phyloP scores from a whole-genome alignment of 1,140 invertebrate genomes.

The Coboldia fuscipes region DNA sequence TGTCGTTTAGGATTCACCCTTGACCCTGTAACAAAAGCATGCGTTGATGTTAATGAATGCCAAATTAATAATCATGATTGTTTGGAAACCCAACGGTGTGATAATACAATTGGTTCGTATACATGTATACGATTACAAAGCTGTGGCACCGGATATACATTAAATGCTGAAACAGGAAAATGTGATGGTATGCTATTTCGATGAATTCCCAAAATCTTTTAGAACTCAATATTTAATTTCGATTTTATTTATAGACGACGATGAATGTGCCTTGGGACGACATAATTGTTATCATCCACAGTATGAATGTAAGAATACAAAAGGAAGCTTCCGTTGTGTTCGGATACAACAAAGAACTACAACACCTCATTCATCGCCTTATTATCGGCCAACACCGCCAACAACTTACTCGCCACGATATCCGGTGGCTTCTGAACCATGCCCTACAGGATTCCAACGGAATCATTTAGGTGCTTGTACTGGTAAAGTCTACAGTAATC shows the following conservation, averaged over 20 bases:
- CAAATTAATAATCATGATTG: conserved; percentile 31
- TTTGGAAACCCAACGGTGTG: conserved; percentile 52
- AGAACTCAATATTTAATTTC: background rate
- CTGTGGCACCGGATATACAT: conserved; percentile 91
- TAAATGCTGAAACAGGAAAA: conserved; percentile 64
- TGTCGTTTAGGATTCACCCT: conserved; percentile 52
- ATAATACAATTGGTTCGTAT: conserved; percentile 76
- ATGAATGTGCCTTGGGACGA: conserved; percentile 67
- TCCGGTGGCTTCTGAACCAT: conserved; percentile 4
- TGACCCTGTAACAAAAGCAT: conserved; percentile 40
- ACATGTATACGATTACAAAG: conserved; percentile 57
- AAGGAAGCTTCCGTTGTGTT: conserved; percentile 18
- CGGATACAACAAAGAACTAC: conserved; percentile 3
- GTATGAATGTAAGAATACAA: conserved; percentile 66
- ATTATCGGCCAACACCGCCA: background rate
- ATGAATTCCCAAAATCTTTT: no score
- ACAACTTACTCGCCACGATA: background rate
- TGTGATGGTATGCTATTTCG: conserved; percentile 49
- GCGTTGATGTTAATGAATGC: conserved; percentile 43
- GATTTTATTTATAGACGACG: conserved; percentile 43
- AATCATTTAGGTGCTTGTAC: conserved; percentile 15
- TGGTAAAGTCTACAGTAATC: conserved; percentile 9
- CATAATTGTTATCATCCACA: conserved; percentile 58
- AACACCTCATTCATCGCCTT: background rate
- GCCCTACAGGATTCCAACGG: conserved; percentile 11